Evolutionary conservation across 1,140 invertebrate genomes (phyloP).

Genomic region (Arion vulgaris): DNA sequence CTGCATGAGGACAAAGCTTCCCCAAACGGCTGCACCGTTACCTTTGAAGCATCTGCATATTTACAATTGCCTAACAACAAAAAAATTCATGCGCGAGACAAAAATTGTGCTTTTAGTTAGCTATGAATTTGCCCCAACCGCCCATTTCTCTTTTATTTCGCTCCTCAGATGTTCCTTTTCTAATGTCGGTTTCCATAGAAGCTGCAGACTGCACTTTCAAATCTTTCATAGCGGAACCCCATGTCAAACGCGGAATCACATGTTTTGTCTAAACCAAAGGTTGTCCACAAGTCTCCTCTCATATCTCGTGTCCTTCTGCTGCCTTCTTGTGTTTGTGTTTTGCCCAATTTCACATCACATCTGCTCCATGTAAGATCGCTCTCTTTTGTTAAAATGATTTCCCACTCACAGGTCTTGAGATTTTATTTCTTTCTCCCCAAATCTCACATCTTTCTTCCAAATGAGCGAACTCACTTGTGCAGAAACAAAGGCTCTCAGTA

Average conservation of each 20-base stretch:
- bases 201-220: neutral
- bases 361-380: slow-evolving; percentile 11
- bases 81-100: neutral
- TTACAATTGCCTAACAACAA: slow-evolving; percentile 24
- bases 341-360: neutral
- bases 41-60: slow-evolving; percentile 25
- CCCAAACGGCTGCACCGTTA: slow-evolving; percentile 34
- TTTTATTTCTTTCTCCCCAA: neutral
- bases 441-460: neutral
- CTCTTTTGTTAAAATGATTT: neutral
- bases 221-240: neutral
- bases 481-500: neutral
- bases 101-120: slow-evolving; percentile 21
- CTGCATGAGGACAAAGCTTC: slow-evolving; percentile 1
- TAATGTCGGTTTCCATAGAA: neutral
- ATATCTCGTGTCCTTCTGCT: neutral
- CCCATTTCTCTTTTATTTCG: slow-evolving; percentile 2
- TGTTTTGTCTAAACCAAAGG: slow-evolving; percentile 2
- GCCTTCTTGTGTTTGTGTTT: neutral
- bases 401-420: neutral
- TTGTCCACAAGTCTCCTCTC: neutral
- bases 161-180: neutral
- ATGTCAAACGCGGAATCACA: neutral
- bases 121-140: slow-evolving; percentile 15
- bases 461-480: neutral